Evolutionary conservation across 1,140 invertebrate genomes (phyloP).

Genomic region (Bombus ignitus): DNA sequence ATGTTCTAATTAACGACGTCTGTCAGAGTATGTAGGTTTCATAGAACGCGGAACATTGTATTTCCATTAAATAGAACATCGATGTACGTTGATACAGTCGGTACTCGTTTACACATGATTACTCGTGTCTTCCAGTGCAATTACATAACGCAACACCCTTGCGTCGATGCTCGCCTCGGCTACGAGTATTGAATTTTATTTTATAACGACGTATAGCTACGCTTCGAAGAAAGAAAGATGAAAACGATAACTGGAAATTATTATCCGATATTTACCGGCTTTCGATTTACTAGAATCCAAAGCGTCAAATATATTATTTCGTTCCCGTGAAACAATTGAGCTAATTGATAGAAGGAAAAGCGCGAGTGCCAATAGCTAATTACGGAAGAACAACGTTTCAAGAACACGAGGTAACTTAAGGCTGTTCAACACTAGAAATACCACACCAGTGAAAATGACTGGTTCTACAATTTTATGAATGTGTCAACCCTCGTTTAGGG

Average conservation of each 20-base stretch:
- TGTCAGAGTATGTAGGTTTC: background rate
- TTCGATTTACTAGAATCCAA: background rate
- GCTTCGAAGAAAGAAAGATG: background rate
- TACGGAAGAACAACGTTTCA: background rate
- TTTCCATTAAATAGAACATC: background rate
- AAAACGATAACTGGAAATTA: background rate
- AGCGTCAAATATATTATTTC: background rate
- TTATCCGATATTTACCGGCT: background rate
- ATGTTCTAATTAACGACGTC: constrained; percentile 21
- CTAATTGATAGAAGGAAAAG: background rate
- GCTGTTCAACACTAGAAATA: background rate
- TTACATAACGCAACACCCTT: background rate
- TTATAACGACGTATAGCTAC: background rate
- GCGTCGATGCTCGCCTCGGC: background rate
- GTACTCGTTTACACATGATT: background rate
- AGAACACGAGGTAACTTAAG: background rate
- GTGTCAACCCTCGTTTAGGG: too few species aligned
- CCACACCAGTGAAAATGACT: too few species aligned
- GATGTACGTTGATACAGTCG: background rate
- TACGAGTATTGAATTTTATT: background rate
- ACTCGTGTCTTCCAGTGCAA: background rate
- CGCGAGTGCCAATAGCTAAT: too few species aligned
- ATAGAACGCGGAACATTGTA: background rate
- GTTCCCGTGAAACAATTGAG: background rate
- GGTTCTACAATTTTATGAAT: too few species aligned